A percentile compares a stretch with the other conserved stretches of the same genome.
Conservation (phyloP, 1,140 invertebrate species). For the Samia ricini region DNA sequence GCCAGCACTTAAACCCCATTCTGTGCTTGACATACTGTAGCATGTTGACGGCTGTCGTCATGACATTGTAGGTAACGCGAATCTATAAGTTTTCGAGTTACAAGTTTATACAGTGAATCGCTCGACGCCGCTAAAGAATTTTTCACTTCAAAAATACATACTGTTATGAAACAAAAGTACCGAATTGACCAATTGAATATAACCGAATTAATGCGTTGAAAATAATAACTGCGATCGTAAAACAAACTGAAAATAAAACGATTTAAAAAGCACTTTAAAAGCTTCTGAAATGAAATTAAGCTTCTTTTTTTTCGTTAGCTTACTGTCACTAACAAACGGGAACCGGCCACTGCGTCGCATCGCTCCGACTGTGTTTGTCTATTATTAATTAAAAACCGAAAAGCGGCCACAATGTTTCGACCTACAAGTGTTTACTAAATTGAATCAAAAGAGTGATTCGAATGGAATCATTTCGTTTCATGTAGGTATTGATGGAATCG, state of each 20-base stretch:
- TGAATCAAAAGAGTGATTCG: conserved; percentile 41
- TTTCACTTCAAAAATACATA: no score
- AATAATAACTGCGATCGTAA: conserved; percentile 9
- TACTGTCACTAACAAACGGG: conserved; percentile 34
- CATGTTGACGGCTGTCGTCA: no score
- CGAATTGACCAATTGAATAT: no score
- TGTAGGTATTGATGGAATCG: conserved; percentile 1
- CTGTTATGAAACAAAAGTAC: no score
- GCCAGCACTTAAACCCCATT: no score
- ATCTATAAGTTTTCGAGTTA: no score
- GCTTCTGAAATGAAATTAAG: conserved; percentile 9
- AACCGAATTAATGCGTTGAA: no score
- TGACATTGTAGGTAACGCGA: no score
- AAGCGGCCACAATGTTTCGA: conserved; percentile 39
- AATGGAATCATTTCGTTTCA: conserved; percentile 22
- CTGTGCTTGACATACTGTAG: no score
- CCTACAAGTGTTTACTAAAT: conserved; percentile 25
- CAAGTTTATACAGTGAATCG: no score
- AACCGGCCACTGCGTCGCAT: not conserved
- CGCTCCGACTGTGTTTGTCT: conserved; percentile 32
- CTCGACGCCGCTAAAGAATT: no score
- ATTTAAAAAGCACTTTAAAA: conserved; percentile 9
- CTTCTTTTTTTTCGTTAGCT: conserved; percentile 13
- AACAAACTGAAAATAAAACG: not conserved
- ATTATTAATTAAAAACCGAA: conserved; percentile 62